Evolutionary conservation across 1,140 invertebrate species (phyloP).

Genomic region (Diachasma alloeum): DNA sequence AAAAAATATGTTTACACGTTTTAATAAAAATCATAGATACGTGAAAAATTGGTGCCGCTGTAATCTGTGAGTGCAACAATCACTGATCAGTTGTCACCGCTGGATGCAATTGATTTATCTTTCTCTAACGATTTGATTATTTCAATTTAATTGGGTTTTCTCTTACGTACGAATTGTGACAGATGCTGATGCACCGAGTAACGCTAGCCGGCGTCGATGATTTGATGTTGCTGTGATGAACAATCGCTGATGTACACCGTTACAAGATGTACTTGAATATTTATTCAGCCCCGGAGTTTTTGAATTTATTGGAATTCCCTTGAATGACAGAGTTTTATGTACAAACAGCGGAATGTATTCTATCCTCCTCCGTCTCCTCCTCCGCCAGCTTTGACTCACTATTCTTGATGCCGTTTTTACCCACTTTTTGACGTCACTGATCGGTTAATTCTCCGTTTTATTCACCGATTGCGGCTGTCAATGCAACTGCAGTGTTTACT

Average conservation of each 20-base stretch:
- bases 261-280: no score
- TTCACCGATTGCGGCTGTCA: neutral
- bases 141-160: neutral
- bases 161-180: neutral
- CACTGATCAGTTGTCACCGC: no score
- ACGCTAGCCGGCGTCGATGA: neutral
- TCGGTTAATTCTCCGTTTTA: neutral
- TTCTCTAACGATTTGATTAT: no score
- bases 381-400: neutral
- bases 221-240: neutral
- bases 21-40: slow-evolving; percentile 17
- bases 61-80: neutral
- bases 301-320: no score
- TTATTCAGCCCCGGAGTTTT: no score
- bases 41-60: neutral
- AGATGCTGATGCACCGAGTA: neutral
- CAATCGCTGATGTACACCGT: neutral
- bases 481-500: neutral
- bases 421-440: neutral
- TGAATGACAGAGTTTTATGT: no score
- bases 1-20: slow-evolving; percentile 31
- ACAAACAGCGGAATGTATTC: neutral
- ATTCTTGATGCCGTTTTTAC: slow-evolving; percentile 11
- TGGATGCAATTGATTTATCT: no score
- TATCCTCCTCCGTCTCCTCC: neutral